Base-by-base conservation (phyloP, 2,888 invertebrate genomes). In the Eumacrocentrus americanus region DNA sequence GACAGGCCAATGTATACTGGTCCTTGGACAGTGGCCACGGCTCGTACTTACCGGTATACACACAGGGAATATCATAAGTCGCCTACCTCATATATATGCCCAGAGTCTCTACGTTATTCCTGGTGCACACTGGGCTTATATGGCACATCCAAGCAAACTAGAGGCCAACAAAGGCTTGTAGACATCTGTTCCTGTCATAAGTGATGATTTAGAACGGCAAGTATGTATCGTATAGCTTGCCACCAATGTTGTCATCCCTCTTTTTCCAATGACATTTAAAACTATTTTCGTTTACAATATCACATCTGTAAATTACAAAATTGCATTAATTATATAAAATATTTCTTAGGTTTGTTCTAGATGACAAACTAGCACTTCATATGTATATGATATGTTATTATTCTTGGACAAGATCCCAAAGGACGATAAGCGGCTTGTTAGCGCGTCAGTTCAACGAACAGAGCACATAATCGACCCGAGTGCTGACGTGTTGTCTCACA, bases 111-210 rank as follows among this genome's bases (percentile, higher is more conserved):
- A 12, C 23, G 44, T 40, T 40, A 40, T 44, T 44, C 20, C 7
- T 34, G 18, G 37, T 44, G 42, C 54, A 18, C 42, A 18, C 42
- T 23, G 25, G 25, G 69, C 76, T 76, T 77, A 74, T 76, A 77
- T 73, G 76, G 76, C 74, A 73, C 75, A 77, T 75, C 72, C 70
- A 72, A 72, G 71, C 73, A 71, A 74, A 75, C 76, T 77, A 76
- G 73, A 68, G 58, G 22, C 71, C 72, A 77, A 79, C 77, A 76
- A 72, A 77, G 74, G 70, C 74, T 76, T 75, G 76, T 72, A 74
- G 78, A 79, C 80, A 79, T 79, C 77, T 79, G 80, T 79, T 79
- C 76, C 72, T 75, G 78, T 80, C 80, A 77, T 74, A 76, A 74
- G 67, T 70, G 73, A 70, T 74, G 76, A 78, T 76, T 78, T 76